These are phyloP conservation scores for Platycnemis pennipes DNA, from an alignment of 2,888 invertebrate genomes.

Conservation along the genomic window DNA sequence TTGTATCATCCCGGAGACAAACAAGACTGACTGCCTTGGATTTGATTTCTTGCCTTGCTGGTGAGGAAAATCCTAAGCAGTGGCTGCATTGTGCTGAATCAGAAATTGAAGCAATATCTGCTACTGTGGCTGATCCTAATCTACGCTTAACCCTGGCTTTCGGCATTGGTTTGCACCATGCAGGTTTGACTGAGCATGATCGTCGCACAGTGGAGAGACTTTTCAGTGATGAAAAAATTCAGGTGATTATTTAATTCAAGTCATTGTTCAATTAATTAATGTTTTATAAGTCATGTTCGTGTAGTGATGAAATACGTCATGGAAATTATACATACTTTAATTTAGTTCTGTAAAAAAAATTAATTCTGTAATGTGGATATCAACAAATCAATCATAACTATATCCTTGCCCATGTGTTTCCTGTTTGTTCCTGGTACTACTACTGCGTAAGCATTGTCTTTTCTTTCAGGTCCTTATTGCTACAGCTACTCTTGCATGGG, in stretches of 20 bases:
- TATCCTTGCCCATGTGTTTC: neutral
- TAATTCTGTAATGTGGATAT: too few species aligned
- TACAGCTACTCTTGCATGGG: slow-evolving; percentile 99
- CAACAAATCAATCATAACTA: neutral
- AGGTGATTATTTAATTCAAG: slow-evolving; percentile 80
- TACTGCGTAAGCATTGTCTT: neutral
- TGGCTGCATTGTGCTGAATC: slow-evolving; percentile 94
- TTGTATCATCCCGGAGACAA: slow-evolving; percentile 97
- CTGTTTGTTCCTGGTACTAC: neutral
- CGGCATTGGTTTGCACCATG: slow-evolving; percentile 99
- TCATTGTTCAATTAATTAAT: too few species aligned
- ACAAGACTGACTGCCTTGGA: slow-evolving; percentile 98
- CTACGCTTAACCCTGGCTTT: slow-evolving; percentile 96
- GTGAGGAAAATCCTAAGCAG: slow-evolving; percentile 95
- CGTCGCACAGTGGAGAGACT: slow-evolving; percentile 95
- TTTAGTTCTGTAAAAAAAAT: too few species aligned
- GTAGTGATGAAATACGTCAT: too few species aligned
- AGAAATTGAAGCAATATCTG: slow-evolving; percentile 90
- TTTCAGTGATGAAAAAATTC: slow-evolving; percentile 97
- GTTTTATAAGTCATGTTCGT: too few species aligned
- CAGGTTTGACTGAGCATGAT: slow-evolving; percentile 96
- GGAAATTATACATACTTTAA: too few species aligned
- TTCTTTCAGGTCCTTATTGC: slow-evolving; percentile 90
- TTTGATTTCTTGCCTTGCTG: slow-evolving; percentile 93
- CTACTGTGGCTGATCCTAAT: slow-evolving; percentile 90